These are phyloP conservation scores for Diplogasteroides magnus DNA, from an alignment of 1,140 invertebrate genomes.

Conservation along the genomic window DNA sequence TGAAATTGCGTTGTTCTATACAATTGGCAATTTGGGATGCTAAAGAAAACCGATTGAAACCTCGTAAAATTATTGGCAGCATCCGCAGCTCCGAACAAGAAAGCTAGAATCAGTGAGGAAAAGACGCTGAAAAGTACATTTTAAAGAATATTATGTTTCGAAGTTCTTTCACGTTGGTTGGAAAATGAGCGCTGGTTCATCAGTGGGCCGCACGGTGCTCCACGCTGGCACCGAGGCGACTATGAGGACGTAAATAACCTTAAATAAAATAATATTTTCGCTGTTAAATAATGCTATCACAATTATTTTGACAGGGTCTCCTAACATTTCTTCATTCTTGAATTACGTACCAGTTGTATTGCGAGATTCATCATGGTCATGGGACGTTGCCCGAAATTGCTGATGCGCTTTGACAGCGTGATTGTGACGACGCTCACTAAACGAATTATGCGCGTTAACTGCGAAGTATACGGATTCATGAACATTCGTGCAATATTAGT, in stretches of 20 bases:
- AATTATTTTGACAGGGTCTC: too few species aligned
- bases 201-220: neutral
- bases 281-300: too few species aligned
- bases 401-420: neutral
- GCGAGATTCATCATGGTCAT: neutral
- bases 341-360: neutral
- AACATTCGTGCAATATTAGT: too few species aligned
- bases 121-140: neutral
- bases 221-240: neutral
- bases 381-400: neutral
- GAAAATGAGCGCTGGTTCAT: neutral
- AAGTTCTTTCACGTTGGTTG: neutral
- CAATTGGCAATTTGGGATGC: too few species aligned
- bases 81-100: neutral
- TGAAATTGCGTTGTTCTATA: too few species aligned
- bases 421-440: neutral
- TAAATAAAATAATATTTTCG: neutral
- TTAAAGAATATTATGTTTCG: too few species aligned
- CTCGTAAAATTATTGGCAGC: neutral
- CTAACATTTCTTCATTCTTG: neutral
- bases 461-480: neutral
- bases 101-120: neutral
- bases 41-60: too few species aligned
- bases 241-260: neutral
- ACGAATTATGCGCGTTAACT: too few species aligned